Evolutionary conservation across 2,113 vertebrate genomes (phyloP).

Genomic region (Sula dactylatra): DNA sequence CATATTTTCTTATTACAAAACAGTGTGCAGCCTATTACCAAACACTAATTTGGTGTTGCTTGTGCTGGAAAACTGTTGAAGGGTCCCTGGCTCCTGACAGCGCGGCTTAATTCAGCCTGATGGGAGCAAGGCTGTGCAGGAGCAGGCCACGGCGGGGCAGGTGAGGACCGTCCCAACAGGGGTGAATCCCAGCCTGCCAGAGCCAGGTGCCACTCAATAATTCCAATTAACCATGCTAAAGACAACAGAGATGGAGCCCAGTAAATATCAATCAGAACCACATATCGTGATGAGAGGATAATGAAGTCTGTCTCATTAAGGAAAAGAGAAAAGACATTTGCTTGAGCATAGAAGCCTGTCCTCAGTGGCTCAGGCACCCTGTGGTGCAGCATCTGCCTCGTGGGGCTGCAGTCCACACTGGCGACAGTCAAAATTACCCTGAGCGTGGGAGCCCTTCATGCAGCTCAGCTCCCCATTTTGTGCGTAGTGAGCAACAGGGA

Average conservation of each 20-base stretch:
- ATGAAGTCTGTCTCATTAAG: neutral
- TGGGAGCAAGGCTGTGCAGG: neutral
- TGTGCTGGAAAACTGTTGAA: slow-evolving; percentile 14
- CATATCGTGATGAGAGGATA: neutral
- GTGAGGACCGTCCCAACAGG: slow-evolving; percentile 24
- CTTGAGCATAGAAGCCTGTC: neutral
- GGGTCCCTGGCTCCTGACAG: slow-evolving; percentile 31
- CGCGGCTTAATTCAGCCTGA: neutral
- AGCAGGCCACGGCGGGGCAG: neutral
- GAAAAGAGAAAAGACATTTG: neutral
- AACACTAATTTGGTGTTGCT: slow-evolving; percentile 35
- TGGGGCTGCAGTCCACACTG: neutral
- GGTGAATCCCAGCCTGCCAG: neutral
- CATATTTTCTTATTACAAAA: slow-evolving; percentile 70
- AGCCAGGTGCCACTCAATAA: neutral
- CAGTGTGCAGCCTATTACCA: slow-evolving; percentile 64
- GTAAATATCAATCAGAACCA: neutral
- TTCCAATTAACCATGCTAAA: slow-evolving; percentile 32
- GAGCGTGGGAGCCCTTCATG: rapidly evolving
- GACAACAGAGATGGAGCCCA: neutral
- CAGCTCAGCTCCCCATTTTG: neutral
- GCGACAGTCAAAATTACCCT: neutral
- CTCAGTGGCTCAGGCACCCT: neutral
- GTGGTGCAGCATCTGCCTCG: neutral
- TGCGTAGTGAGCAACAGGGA: rapidly evolving